Conservation (phyloP, 1,140 invertebrate species). For the Forficula auricularia region DNA sequence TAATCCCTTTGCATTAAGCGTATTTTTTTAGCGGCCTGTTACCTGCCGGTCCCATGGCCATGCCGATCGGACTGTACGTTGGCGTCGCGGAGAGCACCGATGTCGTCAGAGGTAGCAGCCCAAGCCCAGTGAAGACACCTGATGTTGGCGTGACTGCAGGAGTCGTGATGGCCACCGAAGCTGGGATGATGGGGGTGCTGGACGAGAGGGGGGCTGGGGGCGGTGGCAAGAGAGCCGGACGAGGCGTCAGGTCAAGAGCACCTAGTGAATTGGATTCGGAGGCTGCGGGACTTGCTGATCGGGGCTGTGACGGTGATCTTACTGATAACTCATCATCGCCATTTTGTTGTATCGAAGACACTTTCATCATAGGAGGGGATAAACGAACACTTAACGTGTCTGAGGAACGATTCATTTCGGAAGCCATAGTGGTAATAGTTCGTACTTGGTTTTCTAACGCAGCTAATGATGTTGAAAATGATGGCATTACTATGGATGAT, state of each 20-base stretch:
- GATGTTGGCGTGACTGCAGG: constrained; percentile 19
- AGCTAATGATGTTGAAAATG: constrained; percentile 52
- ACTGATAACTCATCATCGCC: too few species aligned
- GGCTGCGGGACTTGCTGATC: constrained; percentile 19
- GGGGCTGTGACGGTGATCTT: too few species aligned
- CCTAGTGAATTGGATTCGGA: constrained; percentile 34
- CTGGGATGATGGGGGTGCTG: background rate
- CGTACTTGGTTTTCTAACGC: constrained; percentile 56
- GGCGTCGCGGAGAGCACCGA: constrained; percentile 51
- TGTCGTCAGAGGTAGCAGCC: constrained; percentile 46
- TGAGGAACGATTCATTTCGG: constrained; percentile 23
- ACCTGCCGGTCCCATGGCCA: constrained; percentile 61
- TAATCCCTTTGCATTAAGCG: background rate
- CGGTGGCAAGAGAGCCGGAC: constrained; percentile 17
- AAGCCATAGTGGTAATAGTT: constrained; percentile 42
- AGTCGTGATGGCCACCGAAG: constrained; percentile 7
- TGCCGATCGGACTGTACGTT: constrained; percentile 61
- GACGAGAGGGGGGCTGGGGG: constrained; percentile 21
- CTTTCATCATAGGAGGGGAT: too few species aligned
- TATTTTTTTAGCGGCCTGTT: constrained; percentile 27
- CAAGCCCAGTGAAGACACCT: constrained; percentile 40
- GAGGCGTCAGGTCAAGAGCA: constrained; percentile 38
- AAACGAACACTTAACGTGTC: too few species aligned
- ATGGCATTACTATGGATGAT: constrained; percentile 24
- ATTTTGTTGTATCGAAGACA: too few species aligned